Percentiles rank a stretch among this genome's conserved stretches.
Evolutionary conservation across 2,797 vertebrate genomes (phyloP).

Genomic region (Enteromius thamalakanensis): DNA sequence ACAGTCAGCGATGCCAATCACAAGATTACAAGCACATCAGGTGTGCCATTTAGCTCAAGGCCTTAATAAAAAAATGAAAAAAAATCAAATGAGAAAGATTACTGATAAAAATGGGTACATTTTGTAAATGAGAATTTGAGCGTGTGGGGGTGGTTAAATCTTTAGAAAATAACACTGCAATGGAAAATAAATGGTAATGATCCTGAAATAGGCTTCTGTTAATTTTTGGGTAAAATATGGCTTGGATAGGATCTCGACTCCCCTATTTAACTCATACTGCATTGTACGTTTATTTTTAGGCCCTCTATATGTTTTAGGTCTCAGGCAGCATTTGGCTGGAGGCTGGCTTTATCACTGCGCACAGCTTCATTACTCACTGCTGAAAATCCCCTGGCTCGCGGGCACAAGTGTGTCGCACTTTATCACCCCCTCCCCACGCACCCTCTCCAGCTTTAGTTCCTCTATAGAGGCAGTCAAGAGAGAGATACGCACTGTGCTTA

Average conservation of each 20-base stretch:
- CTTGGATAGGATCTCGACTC: background rate
- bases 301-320: slow-evolving; percentile 17
- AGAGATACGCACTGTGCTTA: slow-evolving; percentile 22
- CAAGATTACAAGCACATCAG: background rate
- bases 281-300: slow-evolving; percentile 9
- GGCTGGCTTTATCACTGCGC: slow-evolving; percentile 22
- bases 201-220: background rate
- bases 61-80: no score
- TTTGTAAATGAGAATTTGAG: no score
- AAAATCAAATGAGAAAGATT: no score
- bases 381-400: slow-evolving; percentile 34
- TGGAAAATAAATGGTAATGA: background rate
- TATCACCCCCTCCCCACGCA: background rate
- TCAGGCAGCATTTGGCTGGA: slow-evolving; percentile 1
- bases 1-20: background rate
- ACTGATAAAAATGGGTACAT: background rate
- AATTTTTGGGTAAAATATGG: background rate
- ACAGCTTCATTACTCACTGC: slow-evolving; percentile 37
- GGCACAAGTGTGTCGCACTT: slow-evolving; percentile 33
- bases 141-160: background rate
- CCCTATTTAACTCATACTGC: background rate
- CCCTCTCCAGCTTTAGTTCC: slow-evolving; percentile 25
- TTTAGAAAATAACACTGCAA: background rate
- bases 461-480: slow-evolving; percentile 33
- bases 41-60: background rate